A percentile compares a stretch with the other conserved stretches of the same genome.
These are phyloP conservation scores for Triplophysa siluroides DNA, from an alignment of 2,113 vertebrate genomes.

Conservation along the genomic window DNA sequence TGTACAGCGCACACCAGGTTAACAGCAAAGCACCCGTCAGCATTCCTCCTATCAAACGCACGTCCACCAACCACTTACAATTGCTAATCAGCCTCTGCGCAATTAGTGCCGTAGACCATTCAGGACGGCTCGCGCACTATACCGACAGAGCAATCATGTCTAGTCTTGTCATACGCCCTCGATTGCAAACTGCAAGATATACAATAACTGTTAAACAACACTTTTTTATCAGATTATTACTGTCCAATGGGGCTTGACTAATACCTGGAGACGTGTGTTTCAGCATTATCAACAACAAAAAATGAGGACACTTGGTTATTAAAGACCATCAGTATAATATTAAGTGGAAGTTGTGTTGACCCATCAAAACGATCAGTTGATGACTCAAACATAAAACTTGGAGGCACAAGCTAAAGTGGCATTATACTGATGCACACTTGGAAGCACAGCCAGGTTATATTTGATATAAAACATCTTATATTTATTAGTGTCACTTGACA, in stretches of 20 bases:
- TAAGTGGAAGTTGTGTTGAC: constrained; percentile 24
- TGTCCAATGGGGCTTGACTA: constrained; percentile 39
- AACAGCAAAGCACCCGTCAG: constrained; percentile 42
- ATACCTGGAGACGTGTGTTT: constrained; percentile 4
- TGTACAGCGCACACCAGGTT: constrained; percentile 43
- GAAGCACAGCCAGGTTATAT: not conserved
- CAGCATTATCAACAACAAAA: constrained; percentile 10
- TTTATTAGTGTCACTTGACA: too few relatives aligned
- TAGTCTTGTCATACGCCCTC: constrained; percentile 23
- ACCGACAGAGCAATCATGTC: constrained; percentile 32
- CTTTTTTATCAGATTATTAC: constrained; percentile 37
- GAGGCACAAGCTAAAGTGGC: not conserved
- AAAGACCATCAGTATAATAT: constrained; percentile 29
- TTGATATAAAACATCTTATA: not conserved
- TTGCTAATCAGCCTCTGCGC: constrained; percentile 44
- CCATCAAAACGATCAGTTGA: constrained; percentile 10
- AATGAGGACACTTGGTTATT: constrained; percentile 34
- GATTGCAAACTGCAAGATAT: constrained; percentile 37
- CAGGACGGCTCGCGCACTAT: constrained; percentile 26
- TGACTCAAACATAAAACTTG: not conserved
- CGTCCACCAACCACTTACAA: constrained; percentile 47
- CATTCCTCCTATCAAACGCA: constrained; percentile 36
- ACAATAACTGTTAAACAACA: constrained; percentile 31
- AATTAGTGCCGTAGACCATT: constrained; percentile 39
- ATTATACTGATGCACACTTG: not conserved